phyloP scores from a whole-genome alignment of 2,888 invertebrate species.

The Geotrupes spiniger region DNA sequence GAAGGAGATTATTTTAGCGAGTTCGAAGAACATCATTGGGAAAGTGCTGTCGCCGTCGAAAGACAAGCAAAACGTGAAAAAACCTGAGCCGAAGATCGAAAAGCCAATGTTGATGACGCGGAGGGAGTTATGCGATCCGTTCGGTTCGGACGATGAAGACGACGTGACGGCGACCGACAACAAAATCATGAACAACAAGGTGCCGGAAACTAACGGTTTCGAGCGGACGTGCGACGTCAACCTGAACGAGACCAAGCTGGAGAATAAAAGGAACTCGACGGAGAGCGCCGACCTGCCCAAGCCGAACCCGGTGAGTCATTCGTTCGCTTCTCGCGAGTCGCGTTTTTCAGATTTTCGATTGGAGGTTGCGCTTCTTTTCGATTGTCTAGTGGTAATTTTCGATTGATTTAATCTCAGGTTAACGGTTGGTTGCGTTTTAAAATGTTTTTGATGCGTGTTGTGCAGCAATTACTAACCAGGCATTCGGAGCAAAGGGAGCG shows the following conservation, averaged over 20 bases:
- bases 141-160: slow-evolving; percentile 86
- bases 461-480: slow-evolving; percentile 71
- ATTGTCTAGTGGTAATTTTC: slow-evolving; percentile 17
- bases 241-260: slow-evolving; percentile 9
- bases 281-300: slow-evolving; percentile 40
- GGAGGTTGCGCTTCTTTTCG: neutral
- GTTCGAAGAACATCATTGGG: slow-evolving; percentile 68
- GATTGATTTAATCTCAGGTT: slow-evolving; percentile 14
- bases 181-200: slow-evolving; percentile 28
- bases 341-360: no score
- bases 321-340: slow-evolving; percentile 2
- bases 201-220: slow-evolving; percentile 35
- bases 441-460: slow-evolving; percentile 48
- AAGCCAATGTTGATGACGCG: slow-evolving; percentile 71
- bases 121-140: slow-evolving; percentile 82
- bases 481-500: slow-evolving; percentile 83
- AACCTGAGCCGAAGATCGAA: slow-evolving; percentile 45
- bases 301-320: slow-evolving; percentile 44
- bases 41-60: slow-evolving; percentile 75
- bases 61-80: slow-evolving; percentile 55
- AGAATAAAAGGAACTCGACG: slow-evolving; percentile 10
- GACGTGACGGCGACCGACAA: slow-evolving; percentile 31
- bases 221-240: slow-evolving; percentile 9
- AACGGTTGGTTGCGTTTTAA: slow-evolving; percentile 22
- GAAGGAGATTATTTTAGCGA: slow-evolving; percentile 65